Evolutionary conservation across 2,888 invertebrate genomes (phyloP).

Genomic region (Metopia argyrocephala): DNA sequence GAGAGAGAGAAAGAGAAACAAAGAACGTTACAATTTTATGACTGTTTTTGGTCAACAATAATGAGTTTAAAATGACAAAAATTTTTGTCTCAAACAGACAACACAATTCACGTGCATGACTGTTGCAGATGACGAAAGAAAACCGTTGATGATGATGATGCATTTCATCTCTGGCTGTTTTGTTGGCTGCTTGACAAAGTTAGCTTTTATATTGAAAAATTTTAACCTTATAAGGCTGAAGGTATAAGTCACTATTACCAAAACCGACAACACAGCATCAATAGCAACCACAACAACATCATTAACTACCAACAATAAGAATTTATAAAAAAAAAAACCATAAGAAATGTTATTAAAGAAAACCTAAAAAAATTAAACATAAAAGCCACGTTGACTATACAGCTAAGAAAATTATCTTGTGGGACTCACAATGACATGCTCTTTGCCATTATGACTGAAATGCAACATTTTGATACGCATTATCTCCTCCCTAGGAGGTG

Average conservation of each 20-base stretch:
- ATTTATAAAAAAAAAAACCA: not conserved
- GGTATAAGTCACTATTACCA: conserved; percentile 48
- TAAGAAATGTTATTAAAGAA: not conserved
- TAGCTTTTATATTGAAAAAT: conserved; percentile 15
- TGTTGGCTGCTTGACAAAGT: not conserved
- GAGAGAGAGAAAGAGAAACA: not conserved
- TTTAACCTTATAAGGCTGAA: conserved; percentile 54
- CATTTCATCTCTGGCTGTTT: conserved; percentile 1
- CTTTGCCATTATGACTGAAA: conserved; percentile 56
- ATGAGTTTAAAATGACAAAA: conserved; percentile 47
- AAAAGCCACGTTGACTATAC: conserved; percentile 20
- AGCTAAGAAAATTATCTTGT: not conserved
- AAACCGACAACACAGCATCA: conserved; percentile 3
- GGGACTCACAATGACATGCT: conserved; percentile 13
- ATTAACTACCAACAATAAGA: not conserved
- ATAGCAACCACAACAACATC: not conserved
- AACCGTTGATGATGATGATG: not conserved
- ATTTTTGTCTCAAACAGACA: not conserved
- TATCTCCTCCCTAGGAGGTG: not conserved
- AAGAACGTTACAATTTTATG: conserved; percentile 44
- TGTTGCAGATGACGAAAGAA: conserved; percentile 1
- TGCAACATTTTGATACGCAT: conserved; percentile 60
- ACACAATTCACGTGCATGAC: not conserved
- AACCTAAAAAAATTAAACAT: not conserved
- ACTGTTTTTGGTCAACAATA: conserved; percentile 52